Conservation (phyloP, 2,113 vertebrate species). For the Gadus macrocephalus region DNA sequence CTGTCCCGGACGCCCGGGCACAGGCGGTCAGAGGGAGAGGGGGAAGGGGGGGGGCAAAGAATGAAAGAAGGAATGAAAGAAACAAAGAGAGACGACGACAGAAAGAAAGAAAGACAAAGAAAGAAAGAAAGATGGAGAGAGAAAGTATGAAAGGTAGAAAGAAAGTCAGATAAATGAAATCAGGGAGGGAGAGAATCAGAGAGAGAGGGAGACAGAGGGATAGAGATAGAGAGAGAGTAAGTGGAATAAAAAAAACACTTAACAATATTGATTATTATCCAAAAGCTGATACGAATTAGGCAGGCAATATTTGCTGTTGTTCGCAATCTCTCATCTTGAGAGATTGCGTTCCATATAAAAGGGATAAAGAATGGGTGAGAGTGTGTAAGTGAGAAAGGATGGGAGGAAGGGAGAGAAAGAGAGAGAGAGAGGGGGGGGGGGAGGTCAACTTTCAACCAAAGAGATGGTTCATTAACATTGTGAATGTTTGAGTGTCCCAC, state of each 20-base stretch:
- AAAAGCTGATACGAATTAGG: neutral
- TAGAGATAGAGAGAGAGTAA: neutral
- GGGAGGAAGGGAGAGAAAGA: neutral
- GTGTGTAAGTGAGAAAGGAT: neutral
- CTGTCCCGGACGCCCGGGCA: slow-evolving; percentile 46
- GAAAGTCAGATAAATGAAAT: neutral
- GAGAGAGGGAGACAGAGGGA: neutral
- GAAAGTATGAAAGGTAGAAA: neutral
- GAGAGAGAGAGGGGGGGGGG: neutral
- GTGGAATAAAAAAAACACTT: neutral
- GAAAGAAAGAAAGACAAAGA: neutral
- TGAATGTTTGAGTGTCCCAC: slow-evolving; percentile 39
- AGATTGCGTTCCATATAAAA: neutral
- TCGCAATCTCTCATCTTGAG: too few relatives aligned
- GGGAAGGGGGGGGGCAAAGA: slow-evolving; percentile 1
- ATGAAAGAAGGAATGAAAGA: slow-evolving; percentile 33
- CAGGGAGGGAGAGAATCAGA: neutral
- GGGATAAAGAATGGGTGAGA: neutral
- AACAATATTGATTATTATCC: slow-evolving; percentile 31
- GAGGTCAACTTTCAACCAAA: slow-evolving; percentile 29
- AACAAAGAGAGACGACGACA: slow-evolving; percentile 48
- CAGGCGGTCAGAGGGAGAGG: slow-evolving; percentile 37
- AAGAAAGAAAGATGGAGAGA: too few relatives aligned
- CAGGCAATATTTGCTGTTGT: neutral
- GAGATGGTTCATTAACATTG: slow-evolving; percentile 40